phyloP scores from a whole-genome alignment of 2,797 vertebrate species.

The Gallinago nigripennis region DNA sequence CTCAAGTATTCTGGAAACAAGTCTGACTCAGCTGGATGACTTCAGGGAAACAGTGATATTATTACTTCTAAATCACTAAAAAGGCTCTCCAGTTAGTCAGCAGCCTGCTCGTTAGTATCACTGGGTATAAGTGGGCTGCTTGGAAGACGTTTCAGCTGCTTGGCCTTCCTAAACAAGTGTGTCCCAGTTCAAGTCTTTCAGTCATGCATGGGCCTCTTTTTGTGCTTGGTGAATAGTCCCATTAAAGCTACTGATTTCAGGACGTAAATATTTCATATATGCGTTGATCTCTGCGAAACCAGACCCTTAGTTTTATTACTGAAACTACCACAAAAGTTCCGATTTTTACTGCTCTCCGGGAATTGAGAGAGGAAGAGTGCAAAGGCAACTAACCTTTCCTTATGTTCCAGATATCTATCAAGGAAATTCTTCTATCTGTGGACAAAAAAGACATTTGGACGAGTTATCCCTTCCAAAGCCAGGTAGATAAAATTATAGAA shows the following conservation, averaged over 20 bases:
- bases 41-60: not conserved
- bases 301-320: not conserved
- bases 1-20: not conserved
- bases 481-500: slow-evolving; percentile 74
- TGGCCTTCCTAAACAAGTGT: not conserved
- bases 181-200: not conserved
- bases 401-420: slow-evolving; percentile 82
- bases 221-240: not conserved
- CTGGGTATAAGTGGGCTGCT: not conserved
- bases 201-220: accelerated
- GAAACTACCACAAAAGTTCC: not conserved
- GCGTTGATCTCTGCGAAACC: not conserved
- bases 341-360: not conserved
- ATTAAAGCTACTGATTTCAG: not conserved
- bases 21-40: not conserved
- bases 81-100: not conserved
- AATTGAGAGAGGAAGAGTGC: not conserved
- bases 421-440: slow-evolving; percentile 90
- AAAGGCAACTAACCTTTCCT: not conserved
- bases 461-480: slow-evolving; percentile 82
- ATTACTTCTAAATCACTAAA: not conserved
- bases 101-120: not conserved
- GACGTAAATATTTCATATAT: not conserved
- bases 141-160: not conserved
- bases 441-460: slow-evolving; percentile 88